These are phyloP conservation scores for Bagarius yarrelli DNA, from an alignment of 2,113 vertebrate genomes.

Conservation along the genomic window DNA sequence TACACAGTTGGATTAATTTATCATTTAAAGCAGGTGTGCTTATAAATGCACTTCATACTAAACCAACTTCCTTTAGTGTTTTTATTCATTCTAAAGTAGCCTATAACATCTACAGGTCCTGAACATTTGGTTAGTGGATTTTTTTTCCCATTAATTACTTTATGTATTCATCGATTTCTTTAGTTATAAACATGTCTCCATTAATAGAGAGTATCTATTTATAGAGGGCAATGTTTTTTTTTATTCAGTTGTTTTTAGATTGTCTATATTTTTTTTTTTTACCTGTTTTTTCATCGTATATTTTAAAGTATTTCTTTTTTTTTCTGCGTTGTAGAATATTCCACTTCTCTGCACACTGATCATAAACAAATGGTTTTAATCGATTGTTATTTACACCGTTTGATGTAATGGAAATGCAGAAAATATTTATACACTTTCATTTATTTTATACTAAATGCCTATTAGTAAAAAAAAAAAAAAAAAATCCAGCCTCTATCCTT, in stretches of 20 bases:
- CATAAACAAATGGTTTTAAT: constrained; percentile 1
- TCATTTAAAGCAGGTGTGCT: neutral
- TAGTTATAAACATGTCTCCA: neutral
- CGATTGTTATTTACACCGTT: too few species aligned
- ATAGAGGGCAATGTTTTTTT: too few species aligned
- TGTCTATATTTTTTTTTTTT: too few species aligned
- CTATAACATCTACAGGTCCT: neutral
- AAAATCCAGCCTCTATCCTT: neutral
- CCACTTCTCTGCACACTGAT: neutral
- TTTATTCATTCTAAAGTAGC: neutral
- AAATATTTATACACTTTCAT: neutral
- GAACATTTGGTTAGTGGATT: neutral
- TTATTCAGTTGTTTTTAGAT: too few species aligned
- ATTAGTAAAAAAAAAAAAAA: too few species aligned
- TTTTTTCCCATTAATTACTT: too few species aligned
- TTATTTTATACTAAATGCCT: neutral
- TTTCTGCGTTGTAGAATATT: neutral
- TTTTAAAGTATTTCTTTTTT: neutral
- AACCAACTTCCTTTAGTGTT: too few species aligned
- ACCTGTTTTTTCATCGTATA: too few species aligned
- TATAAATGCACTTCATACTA: neutral
- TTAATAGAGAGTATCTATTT: neutral
- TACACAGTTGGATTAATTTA: too few species aligned
- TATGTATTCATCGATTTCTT: neutral
- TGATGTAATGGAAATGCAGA: too few species aligned